Base-by-base conservation (phyloP, 1,140 invertebrate genomes). In the Lordiphosa collinella region DNA sequence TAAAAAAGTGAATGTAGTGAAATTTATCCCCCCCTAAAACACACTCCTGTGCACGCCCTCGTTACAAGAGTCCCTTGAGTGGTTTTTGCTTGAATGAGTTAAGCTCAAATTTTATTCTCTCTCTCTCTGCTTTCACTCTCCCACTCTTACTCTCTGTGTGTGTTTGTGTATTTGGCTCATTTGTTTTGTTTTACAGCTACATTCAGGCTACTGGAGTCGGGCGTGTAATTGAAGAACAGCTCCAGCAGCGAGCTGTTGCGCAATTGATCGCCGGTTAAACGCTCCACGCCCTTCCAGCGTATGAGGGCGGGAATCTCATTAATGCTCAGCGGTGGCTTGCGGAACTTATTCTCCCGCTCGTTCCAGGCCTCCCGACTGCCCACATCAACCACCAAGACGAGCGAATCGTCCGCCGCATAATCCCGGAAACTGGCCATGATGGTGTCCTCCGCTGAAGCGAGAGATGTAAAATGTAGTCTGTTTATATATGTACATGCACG, bases 351-450 rank as follows among this genome's bases (percentile, higher is more conserved):
- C 0, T 46, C 12, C 7, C 0, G 7, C 44, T 64, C 47, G 31
- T 65, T 69, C 78, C 78, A 82, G 2, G 16, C 18, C 0, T 50
- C 63, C 1, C 78, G 67, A 44, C 38, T 60, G 14, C 78, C 78
- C n/a, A 82, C 78, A 12, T 82, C 72, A n/a, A 82, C 78, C 11
- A 56, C 46, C 3, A 73, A 36, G 8, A 84, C 63, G 2, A 71
- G n/a, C 3, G 72, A 29, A n/a, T 72, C 38, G 0, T 38, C n/a
- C 8, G 55, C 29, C 0, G 78, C 47, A n/a, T 78, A 11, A 1
- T 53, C 10, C 2, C 62, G 73, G 1, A 78, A 64, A 9, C 73
- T 79, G 1, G 44, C 53, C 18, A 78, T 46, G 2, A 82, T 62
- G 4, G n/a, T 36, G 1, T 51, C 36, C 32, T 82, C 78, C 12